phyloP scores from a whole-genome alignment of 2,797 vertebrate species.

The Paguma larvata region DNA sequence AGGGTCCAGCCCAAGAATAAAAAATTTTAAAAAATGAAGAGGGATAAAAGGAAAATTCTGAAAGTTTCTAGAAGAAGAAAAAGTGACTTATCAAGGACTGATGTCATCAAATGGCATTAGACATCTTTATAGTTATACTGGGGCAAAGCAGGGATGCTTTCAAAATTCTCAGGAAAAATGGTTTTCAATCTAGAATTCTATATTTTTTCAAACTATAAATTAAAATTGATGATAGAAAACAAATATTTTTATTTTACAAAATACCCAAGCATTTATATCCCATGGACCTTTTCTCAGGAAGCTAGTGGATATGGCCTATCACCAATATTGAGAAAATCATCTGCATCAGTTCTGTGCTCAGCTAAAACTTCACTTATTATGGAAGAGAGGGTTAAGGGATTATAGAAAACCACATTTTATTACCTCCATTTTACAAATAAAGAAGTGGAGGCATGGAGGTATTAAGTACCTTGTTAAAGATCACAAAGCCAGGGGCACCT shows the following conservation, averaged over 20 bases:
- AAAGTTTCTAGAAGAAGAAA: neutral
- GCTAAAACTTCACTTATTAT: neutral
- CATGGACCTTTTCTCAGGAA: neutral
- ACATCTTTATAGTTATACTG: neutral
- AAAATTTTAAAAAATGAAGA: neutral
- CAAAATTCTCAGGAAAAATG: neutral
- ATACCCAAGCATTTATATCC: neutral
- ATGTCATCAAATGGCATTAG: neutral
- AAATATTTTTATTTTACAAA: neutral
- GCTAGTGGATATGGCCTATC: neutral
- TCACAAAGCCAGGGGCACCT: neutral
- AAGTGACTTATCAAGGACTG: neutral
- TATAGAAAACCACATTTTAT: neutral
- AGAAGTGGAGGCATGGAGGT: neutral
- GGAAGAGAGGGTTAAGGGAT: neutral
- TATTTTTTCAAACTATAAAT: neutral
- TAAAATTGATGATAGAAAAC: neutral
- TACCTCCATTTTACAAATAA: neutral
- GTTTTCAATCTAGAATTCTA: neutral
- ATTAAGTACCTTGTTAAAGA: neutral
- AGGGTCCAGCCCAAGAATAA: neutral
- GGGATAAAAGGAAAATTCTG: neutral
- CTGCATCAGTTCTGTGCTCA: neutral
- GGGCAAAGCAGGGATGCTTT: neutral
- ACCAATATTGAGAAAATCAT: neutral